A percentile compares a stretch with the other conserved stretches of the same genome.
Evolutionary conservation across 2,797 vertebrate species (phyloP).

Genomic region (Vireo griseus): DNA sequence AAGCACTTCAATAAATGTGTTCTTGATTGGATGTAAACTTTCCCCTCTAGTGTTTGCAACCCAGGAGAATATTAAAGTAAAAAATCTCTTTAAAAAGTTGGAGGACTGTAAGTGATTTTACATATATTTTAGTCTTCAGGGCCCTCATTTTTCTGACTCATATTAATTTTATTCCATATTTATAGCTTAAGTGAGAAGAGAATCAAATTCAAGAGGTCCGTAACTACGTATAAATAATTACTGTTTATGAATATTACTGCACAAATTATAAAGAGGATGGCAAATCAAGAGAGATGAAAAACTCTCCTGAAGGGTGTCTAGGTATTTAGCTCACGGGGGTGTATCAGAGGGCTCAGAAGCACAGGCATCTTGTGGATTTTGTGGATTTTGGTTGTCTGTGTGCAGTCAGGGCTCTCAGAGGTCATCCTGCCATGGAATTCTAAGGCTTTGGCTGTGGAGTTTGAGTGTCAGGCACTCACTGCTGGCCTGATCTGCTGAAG

Average conservation of each 20-base stretch:
- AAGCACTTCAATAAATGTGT: slow-evolving; percentile 36
- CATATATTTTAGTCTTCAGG: slow-evolving; percentile 38
- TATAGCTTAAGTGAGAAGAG: slow-evolving; percentile 57
- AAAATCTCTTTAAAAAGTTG: slow-evolving; percentile 46
- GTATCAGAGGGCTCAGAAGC: not conserved
- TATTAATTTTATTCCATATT: slow-evolving; percentile 55
- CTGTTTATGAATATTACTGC: slow-evolving; percentile 49
- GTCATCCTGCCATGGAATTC: not conserved
- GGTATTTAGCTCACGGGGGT: not conserved
- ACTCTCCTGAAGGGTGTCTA: not conserved
- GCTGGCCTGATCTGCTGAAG: not conserved
- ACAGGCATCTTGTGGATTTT: not conserved
- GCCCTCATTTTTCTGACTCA: slow-evolving; percentile 30
- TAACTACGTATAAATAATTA: slow-evolving; percentile 53
- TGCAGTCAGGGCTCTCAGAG: not conserved
- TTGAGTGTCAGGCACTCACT: not conserved
- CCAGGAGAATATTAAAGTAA: slow-evolving; percentile 41
- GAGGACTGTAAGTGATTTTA: slow-evolving; percentile 32
- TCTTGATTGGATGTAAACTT: slow-evolving; percentile 58
- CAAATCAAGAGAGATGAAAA: not conserved
- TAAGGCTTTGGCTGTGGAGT: not conserved
- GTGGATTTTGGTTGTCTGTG: not conserved
- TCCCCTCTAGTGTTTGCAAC: slow-evolving; percentile 37
- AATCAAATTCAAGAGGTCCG: slow-evolving; percentile 53
- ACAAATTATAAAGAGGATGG: not conserved